Base-by-base conservation (phyloP, 2,888 invertebrate species). In the Stramonita haemastoma region DNA sequence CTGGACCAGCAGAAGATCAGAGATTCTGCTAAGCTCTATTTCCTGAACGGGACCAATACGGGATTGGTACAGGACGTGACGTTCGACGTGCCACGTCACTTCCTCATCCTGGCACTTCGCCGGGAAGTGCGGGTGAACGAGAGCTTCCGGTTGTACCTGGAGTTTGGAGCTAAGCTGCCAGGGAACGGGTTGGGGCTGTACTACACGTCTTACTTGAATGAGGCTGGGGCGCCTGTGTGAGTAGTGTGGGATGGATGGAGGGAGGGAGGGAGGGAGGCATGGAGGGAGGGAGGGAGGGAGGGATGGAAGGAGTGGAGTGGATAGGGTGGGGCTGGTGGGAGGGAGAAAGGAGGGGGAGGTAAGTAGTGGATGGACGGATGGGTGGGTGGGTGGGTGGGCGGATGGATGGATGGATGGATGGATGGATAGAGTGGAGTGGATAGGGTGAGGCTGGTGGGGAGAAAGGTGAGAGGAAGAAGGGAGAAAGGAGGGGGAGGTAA, bases 71-170 rank as follows among this genome's bases (percentile, higher is more conserved):
- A 4, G 36, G 89, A 83, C 22, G 56, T 86, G 56, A 81, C 88
- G 29, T 89, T 81, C 56, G 90, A 90, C 32, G 87, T n/a, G 46
- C 32, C 60, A 22, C 86, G 90, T 32, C 86, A 90, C 32, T 90
- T 90, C 77, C 56, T 83, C 66, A 79, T 32, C 22, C 36, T 90
- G 15, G 70, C 87, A n/a, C 17, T 90, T 70, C 70, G n/a, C 15
- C n/a, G 32, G 56, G 60, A 15, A 26, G 8, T 90, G 86, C 32
- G 36, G 4, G 83, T 17, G 22, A 73, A 36, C n/a, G 86, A 36
- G 29, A 79, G 19, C 17, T 90, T 86, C 57, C 6, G 22, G 70
- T 26, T 90, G 34, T 70, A 60, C n/a, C 15, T 89, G 56, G 29
- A 66, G 56, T 90, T 90, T 26, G 26, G 34, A 0, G 88, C 70